Conservation (phyloP, 2,888 invertebrate genomes). For the Adineta ricciae region DNA sequence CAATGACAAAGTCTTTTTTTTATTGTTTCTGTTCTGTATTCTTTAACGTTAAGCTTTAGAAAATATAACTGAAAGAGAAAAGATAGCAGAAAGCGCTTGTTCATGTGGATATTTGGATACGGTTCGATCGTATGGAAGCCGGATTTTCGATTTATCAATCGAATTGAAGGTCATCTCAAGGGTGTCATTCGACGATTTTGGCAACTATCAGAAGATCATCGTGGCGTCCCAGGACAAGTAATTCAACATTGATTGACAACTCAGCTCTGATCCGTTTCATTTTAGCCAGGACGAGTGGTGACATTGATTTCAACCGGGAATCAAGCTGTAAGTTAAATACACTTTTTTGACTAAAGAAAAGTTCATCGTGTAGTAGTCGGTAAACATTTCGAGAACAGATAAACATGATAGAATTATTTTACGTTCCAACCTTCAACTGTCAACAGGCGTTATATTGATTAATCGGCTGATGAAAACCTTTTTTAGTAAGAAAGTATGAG, state of each 20-base stretch:
- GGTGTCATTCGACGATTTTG: constrained; percentile 76
- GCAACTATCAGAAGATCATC: constrained; percentile 84
- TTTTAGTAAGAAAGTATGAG: too few species aligned
- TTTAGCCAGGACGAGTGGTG: constrained; percentile 76
- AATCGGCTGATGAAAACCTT: too few species aligned
- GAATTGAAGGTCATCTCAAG: constrained; percentile 68
- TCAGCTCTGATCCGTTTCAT: constrained; percentile 23
- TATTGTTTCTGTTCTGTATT: background rate
- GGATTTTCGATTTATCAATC: constrained; percentile 73
- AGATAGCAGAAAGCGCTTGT: background rate
- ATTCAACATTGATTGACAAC: background rate
- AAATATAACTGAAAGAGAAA: background rate
- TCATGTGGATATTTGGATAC: constrained; percentile 67
- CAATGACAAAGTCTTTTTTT: background rate
- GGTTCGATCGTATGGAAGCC: constrained; percentile 91
- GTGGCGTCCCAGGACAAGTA: constrained; percentile 67
- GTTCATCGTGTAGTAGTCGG: too few species aligned
- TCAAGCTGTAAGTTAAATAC: constrained; percentile 59
- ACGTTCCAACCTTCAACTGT: too few species aligned
- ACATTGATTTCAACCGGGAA: constrained; percentile 60
- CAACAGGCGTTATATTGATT: too few species aligned
- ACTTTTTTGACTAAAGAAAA: background rate
- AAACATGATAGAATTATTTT: too few species aligned
- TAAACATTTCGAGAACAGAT: too few species aligned
- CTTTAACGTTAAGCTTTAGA: background rate